Conservation (phyloP, 2,888 invertebrate genomes). For the Ophraella communa region DNA sequence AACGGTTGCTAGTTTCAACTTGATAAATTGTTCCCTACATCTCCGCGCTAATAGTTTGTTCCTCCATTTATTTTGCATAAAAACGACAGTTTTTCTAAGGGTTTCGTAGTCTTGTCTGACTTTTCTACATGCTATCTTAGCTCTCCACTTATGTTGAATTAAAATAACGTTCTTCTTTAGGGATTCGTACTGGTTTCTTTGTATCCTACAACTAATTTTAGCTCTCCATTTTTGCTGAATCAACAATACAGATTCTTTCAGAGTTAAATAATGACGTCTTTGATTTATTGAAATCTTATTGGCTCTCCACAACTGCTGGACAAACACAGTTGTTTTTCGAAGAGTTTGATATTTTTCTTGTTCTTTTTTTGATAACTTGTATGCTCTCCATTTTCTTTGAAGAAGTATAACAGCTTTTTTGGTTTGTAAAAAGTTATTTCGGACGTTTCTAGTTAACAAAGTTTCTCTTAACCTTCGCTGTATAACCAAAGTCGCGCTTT, state of each 20-base stretch:
- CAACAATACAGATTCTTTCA: conserved; percentile 32
- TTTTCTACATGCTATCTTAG: conserved; percentile 40
- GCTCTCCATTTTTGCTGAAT: conserved; percentile 48
- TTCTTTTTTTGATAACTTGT: conserved; percentile 38
- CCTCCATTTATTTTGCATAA: conserved; percentile 52
- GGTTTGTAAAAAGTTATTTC: conserved; percentile 17
- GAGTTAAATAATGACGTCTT: conserved; percentile 20
- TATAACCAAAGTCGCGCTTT: conserved; percentile 26
- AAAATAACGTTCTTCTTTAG: conserved; percentile 35
- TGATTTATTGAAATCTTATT: neutral
- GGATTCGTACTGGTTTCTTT: conserved; percentile 37
- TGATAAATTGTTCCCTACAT: conserved; percentile 37
- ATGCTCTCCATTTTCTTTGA: conserved; percentile 49
- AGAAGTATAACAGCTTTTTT: conserved; percentile 32
- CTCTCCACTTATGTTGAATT: conserved; percentile 53
- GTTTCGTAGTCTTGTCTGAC: conserved; percentile 32
- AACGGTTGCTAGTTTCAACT: conserved; percentile 38
- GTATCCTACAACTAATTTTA: conserved; percentile 31
- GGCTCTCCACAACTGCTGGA: conserved; percentile 47
- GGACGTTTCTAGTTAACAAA: neutral
- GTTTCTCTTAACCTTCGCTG: conserved; percentile 32
- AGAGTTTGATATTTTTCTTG: conserved; percentile 39
- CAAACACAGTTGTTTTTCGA: conserved; percentile 33
- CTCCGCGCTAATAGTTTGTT: conserved; percentile 44
- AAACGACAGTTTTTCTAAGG: neutral